Evolutionary conservation across 2,888 invertebrate species (phyloP), one percentile per base, ranked within the genome.

Genomic region (Melanotus villosus): DNA sequence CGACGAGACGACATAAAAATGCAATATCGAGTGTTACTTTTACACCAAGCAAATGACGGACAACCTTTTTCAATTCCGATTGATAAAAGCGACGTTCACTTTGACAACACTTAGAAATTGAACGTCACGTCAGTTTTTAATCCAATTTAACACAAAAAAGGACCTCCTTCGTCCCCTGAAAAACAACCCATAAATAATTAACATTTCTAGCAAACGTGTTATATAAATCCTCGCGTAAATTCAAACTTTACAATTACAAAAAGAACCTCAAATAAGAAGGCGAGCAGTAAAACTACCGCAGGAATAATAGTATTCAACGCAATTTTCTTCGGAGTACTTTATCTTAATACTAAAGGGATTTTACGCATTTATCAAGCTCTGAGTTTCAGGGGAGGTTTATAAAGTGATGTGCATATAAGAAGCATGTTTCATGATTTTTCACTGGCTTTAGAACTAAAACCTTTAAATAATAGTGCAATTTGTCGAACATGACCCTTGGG

Each of bases 101-200:
- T 60, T 47, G 47, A 60, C 59, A 45, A 19, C 21, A n/a, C 21
- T 19, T 3, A 23, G 26, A 10, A 52, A 52, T 52, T 52, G 32
- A 52, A 18, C 21, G 52, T 43, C 45, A 38, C 32, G 26, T 38
- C 56, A 41, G 12, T 45, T 65, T 57, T 56, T 65, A 65, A 65
- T 65, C 47, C 65, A 65, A 65, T 65, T 65, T 65, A 47, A 57
- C 56, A 34, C 54, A 57, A 12, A 23, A 43, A 36, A 57, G 57
- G 23, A 23, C n/a, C 43, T 30, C 56, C 57, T 56, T 64, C 30
- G 36, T n/a, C 14, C 12, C 14, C 34, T 12, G 58, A 14, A 58
- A 41, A 12, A 14, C 38, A 21, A 6, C 57, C 34, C 18, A 2
- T n/a, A n/a, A n/a, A n/a, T n/a, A n/a, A n/a, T n/a, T n/a, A n/a